These are phyloP conservation scores for Pyrgilauda ruficollis DNA, from an alignment of 2,113 vertebrate genomes.

Conservation along the genomic window DNA sequence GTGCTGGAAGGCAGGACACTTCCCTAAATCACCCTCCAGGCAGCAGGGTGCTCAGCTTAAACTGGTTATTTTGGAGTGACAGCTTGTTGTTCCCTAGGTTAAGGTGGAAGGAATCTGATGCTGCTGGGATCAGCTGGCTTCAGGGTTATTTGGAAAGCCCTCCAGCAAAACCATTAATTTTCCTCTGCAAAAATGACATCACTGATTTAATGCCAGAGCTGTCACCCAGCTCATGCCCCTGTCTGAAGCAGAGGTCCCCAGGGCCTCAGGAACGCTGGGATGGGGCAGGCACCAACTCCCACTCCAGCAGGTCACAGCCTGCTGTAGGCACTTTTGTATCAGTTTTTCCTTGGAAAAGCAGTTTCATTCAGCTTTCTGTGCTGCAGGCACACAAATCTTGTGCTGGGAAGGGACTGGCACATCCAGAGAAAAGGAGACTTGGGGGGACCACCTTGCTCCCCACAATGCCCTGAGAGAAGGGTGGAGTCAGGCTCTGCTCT, in stretches of 20 bases:
- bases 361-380: background rate
- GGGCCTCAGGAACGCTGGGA: too few relatives aligned
- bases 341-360: background rate
- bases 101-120: background rate
- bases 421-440: background rate
- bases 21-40: too few relatives aligned
- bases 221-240: background rate
- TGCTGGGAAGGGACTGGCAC: background rate
- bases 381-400: accelerated
- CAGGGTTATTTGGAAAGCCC: background rate
- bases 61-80: background rate
- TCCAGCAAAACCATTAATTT: background rate
- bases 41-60: background rate
- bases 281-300: accelerated
- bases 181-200: background rate
- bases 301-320: background rate
- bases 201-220: background rate
- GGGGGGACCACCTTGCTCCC: background rate
- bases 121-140: background rate
- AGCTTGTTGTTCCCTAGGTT: background rate
- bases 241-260: accelerated
- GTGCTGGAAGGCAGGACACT: accelerated
- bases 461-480: background rate
- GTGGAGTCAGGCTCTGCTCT: background rate
- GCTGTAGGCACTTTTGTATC: background rate